phyloP scores from a whole-genome alignment of 2,888 invertebrate species.

The Cephus spinipes region DNA sequence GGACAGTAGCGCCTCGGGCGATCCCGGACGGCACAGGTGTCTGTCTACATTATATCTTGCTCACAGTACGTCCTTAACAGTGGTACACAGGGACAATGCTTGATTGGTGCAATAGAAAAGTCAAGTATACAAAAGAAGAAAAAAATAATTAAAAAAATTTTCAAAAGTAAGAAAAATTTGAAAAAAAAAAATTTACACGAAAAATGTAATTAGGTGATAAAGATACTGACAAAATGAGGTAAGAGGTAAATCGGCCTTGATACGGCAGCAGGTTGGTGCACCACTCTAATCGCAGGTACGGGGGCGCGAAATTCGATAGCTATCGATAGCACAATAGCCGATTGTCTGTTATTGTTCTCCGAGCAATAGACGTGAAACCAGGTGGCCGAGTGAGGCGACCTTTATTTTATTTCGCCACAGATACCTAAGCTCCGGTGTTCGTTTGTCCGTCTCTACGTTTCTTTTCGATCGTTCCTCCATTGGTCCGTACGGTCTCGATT shows the following conservation, averaged over 20 bases:
- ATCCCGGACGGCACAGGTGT: conserved; percentile 51
- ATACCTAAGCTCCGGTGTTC: conserved; percentile 30
- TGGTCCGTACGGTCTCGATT: conserved; percentile 37
- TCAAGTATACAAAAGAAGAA: not conserved
- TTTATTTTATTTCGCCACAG: conserved; percentile 40
- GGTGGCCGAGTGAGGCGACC: conserved; percentile 31
- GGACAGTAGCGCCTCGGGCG: conserved; percentile 47
- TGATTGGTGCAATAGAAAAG: not conserved
- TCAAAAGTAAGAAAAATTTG: not conserved
- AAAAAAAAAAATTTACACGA: not conserved
- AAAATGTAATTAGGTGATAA: not conserved
- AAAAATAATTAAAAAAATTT: not conserved
- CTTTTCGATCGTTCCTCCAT: not conserved
- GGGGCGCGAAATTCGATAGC: conserved; percentile 37
- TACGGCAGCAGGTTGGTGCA: not conserved
- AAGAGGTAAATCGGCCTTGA: not conserved
- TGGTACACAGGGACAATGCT: not conserved
- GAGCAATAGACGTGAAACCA: conserved; percentile 28
- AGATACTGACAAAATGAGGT: not conserved
- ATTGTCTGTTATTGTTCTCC: conserved; percentile 27
- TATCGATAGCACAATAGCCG: conserved; percentile 29
- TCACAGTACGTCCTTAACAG: not conserved
- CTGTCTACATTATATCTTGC: conserved; percentile 44
- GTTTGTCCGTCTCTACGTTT: conserved; percentile 7
- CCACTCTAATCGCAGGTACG: not conserved